Conservation (phyloP, 2,113 vertebrate genomes). For the Phoxinus phoxinus region DNA sequence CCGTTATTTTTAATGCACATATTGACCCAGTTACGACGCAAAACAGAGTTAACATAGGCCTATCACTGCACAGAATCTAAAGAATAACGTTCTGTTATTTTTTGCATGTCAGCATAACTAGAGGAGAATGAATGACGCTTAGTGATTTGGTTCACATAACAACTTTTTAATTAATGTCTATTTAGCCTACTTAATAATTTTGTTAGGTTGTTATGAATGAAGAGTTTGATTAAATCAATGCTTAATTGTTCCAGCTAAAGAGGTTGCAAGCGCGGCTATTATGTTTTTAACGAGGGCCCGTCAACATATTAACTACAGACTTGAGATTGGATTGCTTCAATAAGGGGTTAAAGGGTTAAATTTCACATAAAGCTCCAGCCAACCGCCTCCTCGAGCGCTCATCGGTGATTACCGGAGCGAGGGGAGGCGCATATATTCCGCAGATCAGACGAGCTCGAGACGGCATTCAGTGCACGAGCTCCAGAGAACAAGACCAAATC, state of each 20-base stretch:
- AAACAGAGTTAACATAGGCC: background rate
- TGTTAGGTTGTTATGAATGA: too few relatives aligned
- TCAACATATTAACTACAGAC: background rate
- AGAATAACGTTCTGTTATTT: background rate
- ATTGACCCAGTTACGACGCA: background rate
- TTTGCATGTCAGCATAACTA: too few relatives aligned
- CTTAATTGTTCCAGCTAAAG: background rate
- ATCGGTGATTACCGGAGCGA: slow-evolving; percentile 67
- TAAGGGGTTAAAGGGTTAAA: slow-evolving; percentile 55
- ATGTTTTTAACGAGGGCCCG: background rate
- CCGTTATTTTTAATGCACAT: background rate
- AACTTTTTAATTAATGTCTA: too few relatives aligned
- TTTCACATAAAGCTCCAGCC: slow-evolving; percentile 71
- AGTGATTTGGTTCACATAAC: too few relatives aligned
- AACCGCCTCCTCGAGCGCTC: slow-evolving; percentile 73
- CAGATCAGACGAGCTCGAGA: slow-evolving; percentile 69
- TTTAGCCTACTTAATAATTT: too few relatives aligned
- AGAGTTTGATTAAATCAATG: background rate
- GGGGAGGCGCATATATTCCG: slow-evolving; percentile 77
- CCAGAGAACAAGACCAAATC: slow-evolving; percentile 49
- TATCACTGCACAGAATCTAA: background rate
- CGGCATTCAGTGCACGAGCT: slow-evolving; percentile 71
- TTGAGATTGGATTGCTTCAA: background rate
- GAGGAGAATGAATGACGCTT: too few relatives aligned
- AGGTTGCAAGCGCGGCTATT: background rate